Base-by-base conservation (phyloP, 2,113 vertebrate genomes). In the Paralichthys olivaceus region DNA sequence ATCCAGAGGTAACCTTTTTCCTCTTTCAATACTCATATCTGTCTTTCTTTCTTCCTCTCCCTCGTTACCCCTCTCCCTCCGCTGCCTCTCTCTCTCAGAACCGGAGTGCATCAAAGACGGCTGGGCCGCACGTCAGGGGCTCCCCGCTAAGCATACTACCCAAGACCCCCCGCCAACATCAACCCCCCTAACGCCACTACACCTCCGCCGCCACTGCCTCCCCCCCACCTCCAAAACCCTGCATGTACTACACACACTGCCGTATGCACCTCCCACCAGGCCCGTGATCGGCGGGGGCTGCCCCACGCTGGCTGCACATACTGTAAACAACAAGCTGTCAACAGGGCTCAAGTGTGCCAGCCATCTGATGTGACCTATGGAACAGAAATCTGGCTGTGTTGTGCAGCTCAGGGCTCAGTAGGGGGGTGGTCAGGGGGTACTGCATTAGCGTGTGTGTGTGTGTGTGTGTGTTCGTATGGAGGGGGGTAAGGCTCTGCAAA, bases 321-420 rank as follows among this genome's bases (percentile, higher is more conserved):
- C 87, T 90, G 91, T 90, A 91, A 93, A 92, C 89, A 93, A 86
- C 92, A 92, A 95, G 95, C 95, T 96, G 96, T 96, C 96, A 95
- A 96, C 95, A 95, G 95, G 95, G 93, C 93, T 96, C 95, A 95
- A 96, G 96, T 95, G 96, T 89, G 86, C 87, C 87, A 83, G 81
- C 80, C 83, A 77, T 86, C 88, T 91, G 85, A 90, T 87, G 96
- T 95, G 95, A 96, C 95, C 91, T 91, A 95, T 95, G 95, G 75
- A 93, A 89, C 89, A 90, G 77, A 70, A 71, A 51, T 77, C 87
- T 80, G 76, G 76, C 92, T 90, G 88, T 84, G 87, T 84, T 77
- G 71, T 68, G 79, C 79, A 79, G 76, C 76, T 76, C 64, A n/a
- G 51, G 40, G 72, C 86, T 61, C 90, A 82, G 85, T 83, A 45